phyloP scores from a whole-genome alignment of 53 echinoderm and acorn worm species.

The Holothuria scabra region DNA sequence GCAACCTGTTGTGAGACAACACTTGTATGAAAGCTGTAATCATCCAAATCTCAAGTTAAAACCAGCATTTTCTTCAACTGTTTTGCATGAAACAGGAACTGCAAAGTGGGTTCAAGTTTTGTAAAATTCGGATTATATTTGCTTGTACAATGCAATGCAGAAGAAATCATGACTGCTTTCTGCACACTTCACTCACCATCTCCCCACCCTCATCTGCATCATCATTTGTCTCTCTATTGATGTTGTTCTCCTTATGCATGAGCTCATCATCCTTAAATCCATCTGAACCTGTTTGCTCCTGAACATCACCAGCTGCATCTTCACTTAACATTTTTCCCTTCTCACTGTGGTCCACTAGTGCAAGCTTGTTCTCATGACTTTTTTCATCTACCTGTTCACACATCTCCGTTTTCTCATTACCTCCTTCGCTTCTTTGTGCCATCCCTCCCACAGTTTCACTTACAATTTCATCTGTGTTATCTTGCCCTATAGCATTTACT shows the following conservation, averaged over 20 bases:
- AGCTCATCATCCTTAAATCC: not conserved
- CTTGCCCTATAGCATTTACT: not conserved
- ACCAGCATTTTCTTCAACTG: too few relatives aligned
- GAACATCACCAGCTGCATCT: not conserved
- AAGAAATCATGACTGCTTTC: too few relatives aligned
- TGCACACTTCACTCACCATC: not conserved
- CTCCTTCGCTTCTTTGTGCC: not conserved
- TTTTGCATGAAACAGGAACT: too few relatives aligned
- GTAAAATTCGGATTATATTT: too few relatives aligned
- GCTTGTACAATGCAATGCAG: too few relatives aligned
- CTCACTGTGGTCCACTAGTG: not conserved
- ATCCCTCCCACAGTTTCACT: not conserved
- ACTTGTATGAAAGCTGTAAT: too few relatives aligned
- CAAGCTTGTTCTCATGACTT: too few relatives aligned
- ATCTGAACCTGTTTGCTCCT: not conserved
- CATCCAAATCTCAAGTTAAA: too few relatives aligned
- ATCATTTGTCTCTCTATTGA: not conserved
- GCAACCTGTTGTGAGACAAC: too few relatives aligned
- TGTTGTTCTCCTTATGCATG: too few relatives aligned
- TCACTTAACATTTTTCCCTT: not conserved
- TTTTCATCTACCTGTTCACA: not conserved
- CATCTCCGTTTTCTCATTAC: not conserved
- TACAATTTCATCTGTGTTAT: not conserved
- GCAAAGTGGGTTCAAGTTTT: too few relatives aligned
- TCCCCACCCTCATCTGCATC: not conserved